Conservation (phyloP, 2,113 vertebrate species). For the Ursus arctos region DNA sequence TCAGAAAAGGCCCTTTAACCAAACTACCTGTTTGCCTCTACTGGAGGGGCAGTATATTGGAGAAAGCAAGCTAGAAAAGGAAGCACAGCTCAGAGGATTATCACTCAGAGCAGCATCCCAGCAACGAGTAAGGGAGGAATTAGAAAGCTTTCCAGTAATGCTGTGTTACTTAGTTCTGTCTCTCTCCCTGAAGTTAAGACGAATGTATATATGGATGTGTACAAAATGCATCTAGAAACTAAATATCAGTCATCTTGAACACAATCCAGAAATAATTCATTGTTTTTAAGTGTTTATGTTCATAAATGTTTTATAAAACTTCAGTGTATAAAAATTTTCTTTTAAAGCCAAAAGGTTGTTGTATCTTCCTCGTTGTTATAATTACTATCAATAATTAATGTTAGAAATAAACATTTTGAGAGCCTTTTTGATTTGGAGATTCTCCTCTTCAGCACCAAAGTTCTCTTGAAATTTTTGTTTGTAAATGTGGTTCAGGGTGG, state of each 20-base stretch:
- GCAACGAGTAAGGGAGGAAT: neutral
- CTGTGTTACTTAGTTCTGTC: neutral
- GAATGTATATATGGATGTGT: neutral
- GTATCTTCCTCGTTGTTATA: neutral
- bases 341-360: neutral
- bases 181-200: conserved; percentile 4
- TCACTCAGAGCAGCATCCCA: neutral
- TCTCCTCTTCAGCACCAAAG: neutral
- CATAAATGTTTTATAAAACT: neutral
- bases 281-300: neutral
- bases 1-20: neutral
- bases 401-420: neutral
- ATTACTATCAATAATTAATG: neutral
- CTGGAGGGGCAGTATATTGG: neutral
- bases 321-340: neutral
- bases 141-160: neutral
- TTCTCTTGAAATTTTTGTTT: neutral
- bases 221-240: neutral
- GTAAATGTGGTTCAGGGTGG: neutral
- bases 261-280: neutral
- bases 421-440: neutral
- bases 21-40: neutral
- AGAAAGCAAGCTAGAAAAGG: neutral
- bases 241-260: neutral
- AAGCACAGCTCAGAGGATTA: neutral